Base-by-base conservation (phyloP, 53 echinoderm and acorn worm species). In the Henricia sp. region DNA sequence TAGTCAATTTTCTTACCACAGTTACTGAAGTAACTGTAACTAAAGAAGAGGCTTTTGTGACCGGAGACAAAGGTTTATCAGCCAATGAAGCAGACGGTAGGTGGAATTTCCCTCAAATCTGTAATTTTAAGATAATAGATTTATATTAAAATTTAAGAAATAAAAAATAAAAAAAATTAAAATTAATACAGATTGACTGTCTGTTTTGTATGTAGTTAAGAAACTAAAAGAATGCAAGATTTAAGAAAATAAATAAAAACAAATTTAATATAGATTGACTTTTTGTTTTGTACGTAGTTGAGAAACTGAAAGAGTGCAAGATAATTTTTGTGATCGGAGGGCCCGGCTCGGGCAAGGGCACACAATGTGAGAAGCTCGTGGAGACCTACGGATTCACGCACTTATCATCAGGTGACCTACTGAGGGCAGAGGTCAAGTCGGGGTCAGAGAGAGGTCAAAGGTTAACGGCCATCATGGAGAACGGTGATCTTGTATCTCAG, bases 251-350 rank as follows among this genome's bases (percentile, higher is more conserved):
- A n/a, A n/a, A n/a, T n/a, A n/a, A n/a, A n/a, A n/a, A n/a, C n/a
- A 46, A 46, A 14, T 64, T 64, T 30, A 1, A 62, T 32, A 16
- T 62, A 0, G 33, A 4, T 16, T 62, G 28, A 30, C 16, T 26
- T 62, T 64, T 64, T 34, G 36, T 64, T 64, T 64, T 35, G 29
- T 17, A 8, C 64, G 23, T 34, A 80, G 86, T 86, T 0, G 64
- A 56, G 1, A 87, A 91, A 56, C 72, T 94, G 67, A 96, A 92
- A 57, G 68, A 90, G 42, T 69, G 85, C 46, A 96, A 94, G 72
- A 83, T 96, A 51, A 86, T 96, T 25, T 96, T 94, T 90, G 92
- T 96, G 42, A 69, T 80, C 85, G 97, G 97, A 52, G 97, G 97
- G 9, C 97, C 97, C 0, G 94, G 94, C 32, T 93, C 91, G 0